phyloP scores from a whole-genome alignment of 2,113 vertebrate genomes.

The Mesocricetus auratus region DNA sequence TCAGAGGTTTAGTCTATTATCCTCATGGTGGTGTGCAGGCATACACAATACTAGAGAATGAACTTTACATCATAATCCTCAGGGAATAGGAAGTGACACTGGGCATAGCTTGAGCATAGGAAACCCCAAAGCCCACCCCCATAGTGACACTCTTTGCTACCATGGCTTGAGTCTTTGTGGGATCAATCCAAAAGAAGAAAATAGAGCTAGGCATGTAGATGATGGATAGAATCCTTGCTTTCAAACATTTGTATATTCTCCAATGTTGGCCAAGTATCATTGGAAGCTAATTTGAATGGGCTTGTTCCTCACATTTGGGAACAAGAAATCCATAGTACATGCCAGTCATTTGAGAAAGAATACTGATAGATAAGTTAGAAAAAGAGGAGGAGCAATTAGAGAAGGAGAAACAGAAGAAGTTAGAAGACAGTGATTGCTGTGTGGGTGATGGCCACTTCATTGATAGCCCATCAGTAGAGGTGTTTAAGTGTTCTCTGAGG shows the following conservation, averaged over 20 bases:
- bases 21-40: not conserved
- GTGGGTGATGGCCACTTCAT: not conserved
- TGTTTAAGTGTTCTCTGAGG: not conserved
- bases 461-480: not conserved
- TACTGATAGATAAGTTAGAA: not conserved
- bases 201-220: not conserved
- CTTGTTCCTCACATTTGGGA: not conserved
- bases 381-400: not conserved
- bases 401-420: not conserved
- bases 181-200: conserved; percentile 24
- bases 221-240: not conserved
- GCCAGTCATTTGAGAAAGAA: not conserved
- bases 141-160: conserved; percentile 49
- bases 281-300: not conserved
- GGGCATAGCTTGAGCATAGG: not conserved
- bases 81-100: not conserved
- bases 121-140: not conserved
- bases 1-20: not conserved
- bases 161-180: conserved; percentile 68
- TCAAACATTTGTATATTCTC: not conserved
- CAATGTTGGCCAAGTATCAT: not conserved
- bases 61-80: not conserved
- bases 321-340: not conserved
- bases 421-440: no score
- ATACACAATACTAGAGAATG: not conserved